Evolutionary conservation across 2,888 invertebrate species (phyloP), one percentile per base, ranked within the genome.

Genomic region (Azorinus chamasolen): DNA sequence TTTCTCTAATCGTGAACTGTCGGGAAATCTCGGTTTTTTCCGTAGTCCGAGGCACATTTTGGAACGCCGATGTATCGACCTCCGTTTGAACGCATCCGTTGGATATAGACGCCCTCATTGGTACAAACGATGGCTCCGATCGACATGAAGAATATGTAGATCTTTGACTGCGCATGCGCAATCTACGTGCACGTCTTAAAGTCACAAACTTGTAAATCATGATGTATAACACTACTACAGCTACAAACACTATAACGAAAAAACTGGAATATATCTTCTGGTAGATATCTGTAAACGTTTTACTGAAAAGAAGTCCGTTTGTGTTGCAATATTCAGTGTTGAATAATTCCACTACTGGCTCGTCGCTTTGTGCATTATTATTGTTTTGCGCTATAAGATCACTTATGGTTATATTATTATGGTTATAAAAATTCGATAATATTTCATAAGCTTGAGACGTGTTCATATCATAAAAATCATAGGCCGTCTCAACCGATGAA

Each of bases 201-300:
- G 87, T 74, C 0, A 88, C 88, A 50, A 85, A 86, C 39, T 83
- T 63, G 65, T 87, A 86, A 45, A 92, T 91, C 43, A 90, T 78
- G 16, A 88, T 84, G 77, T 92, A 92, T 14, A 92, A 85, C 25
- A 90, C 83, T 51, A 90, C 83, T 20, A 92, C 91, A 22, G 89
- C 83, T 22, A 89, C 72, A 37, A 92, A 84, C 46, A 89, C 88
- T 22, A 91, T 84, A 8, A 91, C 83, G 71, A 88, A 92, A 59
- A 90, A 83, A 18, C 87, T 84, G 6, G 88, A 87, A 83, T 91
- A 89, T 32, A 87, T 77, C 54, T 89, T 90, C 63, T 90, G 90
- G 70, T 88, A 90, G 5, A 83, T 75, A 45, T 69, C 79, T 2
- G 73, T 82, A 61, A 87, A 85, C 45, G 78, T 68, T 6, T 75